Percentiles rank a stretch among this genome's conserved stretches.
phyloP scores from a whole-genome alignment of 2,113 vertebrate species.

The Thunnus thynnus region DNA sequence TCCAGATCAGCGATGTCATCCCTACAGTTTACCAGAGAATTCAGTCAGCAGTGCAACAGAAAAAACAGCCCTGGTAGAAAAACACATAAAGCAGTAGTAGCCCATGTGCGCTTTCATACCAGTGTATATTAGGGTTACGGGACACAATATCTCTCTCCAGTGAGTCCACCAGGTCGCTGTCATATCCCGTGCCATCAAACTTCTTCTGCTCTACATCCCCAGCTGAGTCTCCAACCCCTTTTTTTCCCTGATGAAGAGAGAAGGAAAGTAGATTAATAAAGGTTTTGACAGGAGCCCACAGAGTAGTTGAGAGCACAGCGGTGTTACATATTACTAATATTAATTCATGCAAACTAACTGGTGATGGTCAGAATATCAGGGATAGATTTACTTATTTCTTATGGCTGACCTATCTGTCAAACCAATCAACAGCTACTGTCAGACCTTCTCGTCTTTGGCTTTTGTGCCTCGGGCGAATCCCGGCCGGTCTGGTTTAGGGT shows the following conservation, averaged over 20 bases:
- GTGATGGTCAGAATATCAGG: no score
- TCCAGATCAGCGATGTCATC: constrained; percentile 98
- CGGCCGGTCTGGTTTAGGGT: constrained; percentile 86
- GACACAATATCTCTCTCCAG: constrained; percentile 98
- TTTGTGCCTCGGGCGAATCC: constrained; percentile 84
- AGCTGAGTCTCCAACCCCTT: constrained; percentile 84
- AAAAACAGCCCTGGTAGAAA: neutral
- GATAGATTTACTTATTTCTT: neutral
- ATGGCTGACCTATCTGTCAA: neutral
- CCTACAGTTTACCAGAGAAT: constrained; percentile 79
- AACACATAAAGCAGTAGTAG: neutral
- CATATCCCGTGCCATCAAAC: constrained; percentile 93
- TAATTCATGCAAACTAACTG: no score
- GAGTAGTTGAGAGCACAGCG: no score
- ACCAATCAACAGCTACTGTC: neutral
- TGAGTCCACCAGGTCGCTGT: constrained; percentile 93
- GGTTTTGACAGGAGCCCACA: no score
- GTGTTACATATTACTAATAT: no score
- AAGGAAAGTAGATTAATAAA: neutral
- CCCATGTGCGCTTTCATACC: constrained; percentile 82
- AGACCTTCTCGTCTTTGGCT: constrained; percentile 93
- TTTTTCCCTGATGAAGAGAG: constrained; percentile 85
- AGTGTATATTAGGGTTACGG: constrained; percentile 95
- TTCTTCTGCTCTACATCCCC: constrained; percentile 90
- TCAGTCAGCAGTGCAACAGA: constrained; percentile 17